A percentile compares a stretch with the other conserved stretches of the same genome.
Evolutionary conservation across 2,113 vertebrate genomes (phyloP).

Genomic region (Pygoscelis adeliae): DNA sequence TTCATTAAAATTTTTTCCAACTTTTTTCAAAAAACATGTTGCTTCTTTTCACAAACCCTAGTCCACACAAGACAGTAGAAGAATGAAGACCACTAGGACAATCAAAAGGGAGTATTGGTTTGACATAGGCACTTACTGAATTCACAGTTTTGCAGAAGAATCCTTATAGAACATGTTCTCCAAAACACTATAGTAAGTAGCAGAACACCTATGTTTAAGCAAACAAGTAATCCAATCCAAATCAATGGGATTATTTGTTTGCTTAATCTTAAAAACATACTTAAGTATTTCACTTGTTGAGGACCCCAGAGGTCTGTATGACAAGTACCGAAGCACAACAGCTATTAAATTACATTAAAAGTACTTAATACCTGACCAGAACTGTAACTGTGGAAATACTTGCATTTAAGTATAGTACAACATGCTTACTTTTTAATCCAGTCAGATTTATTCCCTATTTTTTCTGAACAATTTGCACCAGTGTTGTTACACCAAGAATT

Average conservation of each 20-base stretch:
- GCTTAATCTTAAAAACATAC: not conserved
- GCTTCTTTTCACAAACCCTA: not conserved
- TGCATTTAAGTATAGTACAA: not conserved
- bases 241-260: not conserved
- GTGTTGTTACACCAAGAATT: not conserved
- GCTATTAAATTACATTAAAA: not conserved
- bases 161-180: not conserved
- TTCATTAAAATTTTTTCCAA: accelerated
- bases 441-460: not conserved
- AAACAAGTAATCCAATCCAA: not conserved
- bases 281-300: not conserved
- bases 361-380: not conserved
- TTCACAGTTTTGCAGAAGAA: not conserved
- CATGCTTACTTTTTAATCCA: not conserved
- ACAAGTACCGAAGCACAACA: not conserved
- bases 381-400: not conserved
- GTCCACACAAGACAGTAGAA: not conserved
- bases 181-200: accelerated
- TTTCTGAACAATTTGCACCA: not conserved
- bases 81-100: not conserved
- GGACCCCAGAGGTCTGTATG: not conserved
- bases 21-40: not conserved
- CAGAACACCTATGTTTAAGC: not conserved
- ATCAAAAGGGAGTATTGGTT: not conserved
- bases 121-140: not conserved